A percentile compares a stretch with the other conserved stretches of the same genome.
Conservation (phyloP, 2,888 invertebrate species). For the Drosophila mayaguana region DNA sequence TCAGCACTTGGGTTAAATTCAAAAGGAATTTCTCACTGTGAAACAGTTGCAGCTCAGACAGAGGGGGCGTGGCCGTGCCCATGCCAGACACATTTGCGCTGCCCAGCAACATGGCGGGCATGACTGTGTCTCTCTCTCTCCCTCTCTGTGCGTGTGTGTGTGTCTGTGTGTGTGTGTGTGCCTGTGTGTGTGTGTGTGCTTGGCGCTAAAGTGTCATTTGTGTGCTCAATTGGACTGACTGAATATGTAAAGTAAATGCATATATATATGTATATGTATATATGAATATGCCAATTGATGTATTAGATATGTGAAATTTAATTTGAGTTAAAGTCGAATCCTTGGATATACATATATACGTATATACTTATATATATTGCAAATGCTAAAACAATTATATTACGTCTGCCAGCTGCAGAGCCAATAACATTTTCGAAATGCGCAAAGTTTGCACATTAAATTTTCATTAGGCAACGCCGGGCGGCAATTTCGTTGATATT, state of each 20-base stretch:
- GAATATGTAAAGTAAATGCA: slow-evolving; percentile 18
- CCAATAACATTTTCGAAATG: slow-evolving; percentile 51
- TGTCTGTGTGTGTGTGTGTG: slow-evolving; percentile 1
- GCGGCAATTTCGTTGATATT: slow-evolving; percentile 21
- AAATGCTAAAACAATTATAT: not conserved
- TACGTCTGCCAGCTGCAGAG: slow-evolving; percentile 8
- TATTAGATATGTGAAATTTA: slow-evolving; percentile 13
- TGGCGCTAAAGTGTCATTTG: slow-evolving; percentile 46
- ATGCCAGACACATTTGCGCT: slow-evolving; percentile 39
- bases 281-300: slow-evolving; percentile 18
- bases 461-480: slow-evolving; percentile 40
- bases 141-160: not conserved
- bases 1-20: slow-evolving; percentile 83
- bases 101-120: slow-evolving; percentile 61
- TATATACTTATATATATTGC: too few relatives aligned
- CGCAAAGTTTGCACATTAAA: slow-evolving; percentile 61
- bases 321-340: slow-evolving; percentile 14
- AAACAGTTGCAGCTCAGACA: slow-evolving; percentile 63
- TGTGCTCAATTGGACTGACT: slow-evolving; percentile 18
- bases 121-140: slow-evolving; percentile 16
- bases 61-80: slow-evolving; percentile 29
- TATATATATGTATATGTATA: not conserved
- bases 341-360: not conserved
- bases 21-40: slow-evolving; percentile 81
- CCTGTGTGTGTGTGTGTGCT: slow-evolving; percentile 7